phyloP scores from a whole-genome alignment of 37 sponge, comb jelly and placozoan species.

The Theonella swinhoei region DNA sequence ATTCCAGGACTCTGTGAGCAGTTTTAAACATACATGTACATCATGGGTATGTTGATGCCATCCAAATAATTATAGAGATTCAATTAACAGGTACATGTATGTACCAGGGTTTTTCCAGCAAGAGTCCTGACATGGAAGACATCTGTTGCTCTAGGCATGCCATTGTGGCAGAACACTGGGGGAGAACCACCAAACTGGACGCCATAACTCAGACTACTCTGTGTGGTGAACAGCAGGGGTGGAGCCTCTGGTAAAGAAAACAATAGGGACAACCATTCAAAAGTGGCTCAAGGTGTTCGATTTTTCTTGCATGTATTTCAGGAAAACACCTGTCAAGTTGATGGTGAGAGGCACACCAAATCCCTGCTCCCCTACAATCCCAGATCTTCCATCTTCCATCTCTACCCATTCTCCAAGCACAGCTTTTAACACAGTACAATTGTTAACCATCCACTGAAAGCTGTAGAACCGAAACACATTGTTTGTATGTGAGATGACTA shows the following conservation, averaged over 20 bases:
- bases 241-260: conserved; percentile 64
- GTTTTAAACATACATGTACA: too few relatives aligned
- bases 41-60: too few relatives aligned
- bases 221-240: conserved; percentile 56
- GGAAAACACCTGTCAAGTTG: conserved; percentile 46
- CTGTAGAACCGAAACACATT: conserved; percentile 33
- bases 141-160: neutral
- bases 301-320: neutral
- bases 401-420: conserved; percentile 27
- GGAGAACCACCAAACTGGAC: conserved; percentile 77
- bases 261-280: too few relatives aligned
- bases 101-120: conserved; percentile 23
- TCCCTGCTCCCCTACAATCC: conserved; percentile 29
- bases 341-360: conserved; percentile 68
- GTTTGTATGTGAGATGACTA: conserved; percentile 31
- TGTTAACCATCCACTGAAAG: conserved; percentile 38
- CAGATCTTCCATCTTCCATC: neutral
- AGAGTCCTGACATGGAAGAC: conserved; percentile 44
- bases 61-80: too few relatives aligned
- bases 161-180: conserved; percentile 60
- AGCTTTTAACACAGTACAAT: conserved; percentile 31
- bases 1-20: too few relatives aligned
- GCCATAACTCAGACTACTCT: conserved; percentile 22
- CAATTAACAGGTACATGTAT: too few relatives aligned
- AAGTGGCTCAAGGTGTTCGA: too few relatives aligned